Evolutionary conservation across 2,113 vertebrate genomes (phyloP).

Genomic region (Bostrychus sinensis): DNA sequence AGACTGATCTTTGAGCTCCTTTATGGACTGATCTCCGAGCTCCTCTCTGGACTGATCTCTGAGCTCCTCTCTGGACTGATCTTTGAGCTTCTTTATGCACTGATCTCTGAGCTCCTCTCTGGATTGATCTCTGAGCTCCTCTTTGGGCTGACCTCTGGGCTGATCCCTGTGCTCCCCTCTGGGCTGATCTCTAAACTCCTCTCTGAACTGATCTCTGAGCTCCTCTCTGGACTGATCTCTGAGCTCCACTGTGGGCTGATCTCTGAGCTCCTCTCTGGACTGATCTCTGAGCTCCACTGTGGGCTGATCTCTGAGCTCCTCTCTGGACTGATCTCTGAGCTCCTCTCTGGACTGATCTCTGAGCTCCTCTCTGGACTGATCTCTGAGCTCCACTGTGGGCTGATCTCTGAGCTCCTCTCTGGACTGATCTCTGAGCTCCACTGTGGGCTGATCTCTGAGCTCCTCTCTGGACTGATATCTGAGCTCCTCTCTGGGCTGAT

Average conservation of each 20-base stretch:
- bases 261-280: neutral
- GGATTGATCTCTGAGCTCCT: neutral
- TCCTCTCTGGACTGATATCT: no score
- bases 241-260: neutral
- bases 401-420: no score
- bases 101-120: slow-evolving; percentile 8
- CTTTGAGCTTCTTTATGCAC: neutral
- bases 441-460: no score
- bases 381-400: no score
- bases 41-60: slow-evolving; percentile 36
- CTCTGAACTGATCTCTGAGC: neutral
- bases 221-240: slow-evolving; percentile 17
- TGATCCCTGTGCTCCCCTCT: neutral
- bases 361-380: slow-evolving; percentile 37
- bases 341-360: no score
- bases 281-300: slow-evolving; percentile 36
- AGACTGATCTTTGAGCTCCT: neutral
- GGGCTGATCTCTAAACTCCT: neutral
- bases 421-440: no score
- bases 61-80: neutral
- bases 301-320: no score
- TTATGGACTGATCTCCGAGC: slow-evolving; percentile 8
- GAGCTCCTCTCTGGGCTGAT: no score
- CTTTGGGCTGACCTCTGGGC: neutral
- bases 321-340: no score